These are phyloP conservation scores for Limnodromus scolopaceus DNA, from an alignment of 2,797 vertebrate species.

Conservation along the genomic window DNA sequence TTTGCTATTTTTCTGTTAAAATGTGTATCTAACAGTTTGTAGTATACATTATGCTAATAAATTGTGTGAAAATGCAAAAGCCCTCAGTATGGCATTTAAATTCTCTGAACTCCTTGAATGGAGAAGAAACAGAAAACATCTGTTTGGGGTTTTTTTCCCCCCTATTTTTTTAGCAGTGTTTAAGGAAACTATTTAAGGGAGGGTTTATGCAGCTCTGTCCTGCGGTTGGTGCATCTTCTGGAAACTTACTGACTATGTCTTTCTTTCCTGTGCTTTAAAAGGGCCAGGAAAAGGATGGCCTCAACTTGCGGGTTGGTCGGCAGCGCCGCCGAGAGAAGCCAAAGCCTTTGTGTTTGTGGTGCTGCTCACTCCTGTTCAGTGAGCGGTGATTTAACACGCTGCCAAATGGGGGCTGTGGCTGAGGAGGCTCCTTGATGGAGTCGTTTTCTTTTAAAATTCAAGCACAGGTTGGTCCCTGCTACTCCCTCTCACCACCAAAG, in stretches of 20 bases:
- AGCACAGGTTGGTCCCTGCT: neutral
- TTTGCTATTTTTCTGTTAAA: neutral
- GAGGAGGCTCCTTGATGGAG: neutral
- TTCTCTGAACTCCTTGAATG: neutral
- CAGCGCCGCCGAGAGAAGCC: neutral
- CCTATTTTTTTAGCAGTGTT: neutral
- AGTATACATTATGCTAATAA: neutral
- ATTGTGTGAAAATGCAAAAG: neutral
- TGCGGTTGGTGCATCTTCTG: neutral
- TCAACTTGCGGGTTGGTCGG: neutral
- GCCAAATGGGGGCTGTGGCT: neutral
- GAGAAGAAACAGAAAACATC: neutral
- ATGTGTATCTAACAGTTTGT: neutral
- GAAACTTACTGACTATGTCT: accelerated
- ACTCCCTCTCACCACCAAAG: neutral
- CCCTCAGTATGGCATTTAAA: neutral
- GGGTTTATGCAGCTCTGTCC: neutral
- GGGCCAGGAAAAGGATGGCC: neutral
- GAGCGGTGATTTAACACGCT: neutral
- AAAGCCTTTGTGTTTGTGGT: neutral
- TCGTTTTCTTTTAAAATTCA: neutral
- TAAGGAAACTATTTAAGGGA: neutral
- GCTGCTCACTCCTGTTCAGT: neutral
- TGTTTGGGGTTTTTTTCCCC: accelerated
- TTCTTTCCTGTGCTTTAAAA: neutral